phyloP scores from a whole-genome alignment of 1,140 invertebrate species.

The Rhagoletis pomonella region DNA sequence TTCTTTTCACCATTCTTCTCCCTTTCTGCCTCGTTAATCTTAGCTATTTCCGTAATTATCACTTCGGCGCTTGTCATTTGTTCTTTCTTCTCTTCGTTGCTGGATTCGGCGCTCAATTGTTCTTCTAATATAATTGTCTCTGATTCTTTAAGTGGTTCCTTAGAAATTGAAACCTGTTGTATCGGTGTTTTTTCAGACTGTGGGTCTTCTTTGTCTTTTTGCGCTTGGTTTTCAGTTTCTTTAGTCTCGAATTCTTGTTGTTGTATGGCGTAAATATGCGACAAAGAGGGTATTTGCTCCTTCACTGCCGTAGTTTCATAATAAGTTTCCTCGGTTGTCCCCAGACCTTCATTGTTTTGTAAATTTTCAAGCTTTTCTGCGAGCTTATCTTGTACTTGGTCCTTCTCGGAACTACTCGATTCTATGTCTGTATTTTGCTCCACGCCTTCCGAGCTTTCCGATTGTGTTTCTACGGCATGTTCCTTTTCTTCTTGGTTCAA shows the following conservation, averaged over 20 bases:
- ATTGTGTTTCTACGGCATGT: too few species aligned
- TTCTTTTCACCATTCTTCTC: background rate
- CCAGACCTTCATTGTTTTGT: background rate
- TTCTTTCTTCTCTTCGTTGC: conserved; percentile 49
- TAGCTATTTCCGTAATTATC: conserved; percentile 36
- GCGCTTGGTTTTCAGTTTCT: conserved; percentile 62
- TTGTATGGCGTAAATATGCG: conserved; percentile 69
- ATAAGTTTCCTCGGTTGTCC: background rate
- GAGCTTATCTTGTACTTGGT: too few species aligned
- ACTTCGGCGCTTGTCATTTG: conserved; percentile 24
- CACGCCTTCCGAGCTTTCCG: too few species aligned
- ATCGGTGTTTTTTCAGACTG: background rate
- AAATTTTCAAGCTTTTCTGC: background rate
- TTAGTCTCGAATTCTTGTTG: conserved; percentile 66
- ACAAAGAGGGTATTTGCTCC: conserved; percentile 64
- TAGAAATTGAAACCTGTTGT: background rate
- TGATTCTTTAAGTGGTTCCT: conserved; percentile 41
- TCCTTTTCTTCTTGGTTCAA: too few species aligned
- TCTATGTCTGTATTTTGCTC: too few species aligned
- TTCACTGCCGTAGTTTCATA: conserved; percentile 60
- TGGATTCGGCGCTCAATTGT: background rate
- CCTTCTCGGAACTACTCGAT: too few species aligned
- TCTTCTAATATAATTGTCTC: conserved; percentile 22
- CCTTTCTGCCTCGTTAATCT: background rate
- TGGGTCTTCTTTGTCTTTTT: conserved; percentile 56